Evolutionary conservation across 2,113 vertebrate genomes (phyloP).

Genomic region (Hydropotes inermis): DNA sequence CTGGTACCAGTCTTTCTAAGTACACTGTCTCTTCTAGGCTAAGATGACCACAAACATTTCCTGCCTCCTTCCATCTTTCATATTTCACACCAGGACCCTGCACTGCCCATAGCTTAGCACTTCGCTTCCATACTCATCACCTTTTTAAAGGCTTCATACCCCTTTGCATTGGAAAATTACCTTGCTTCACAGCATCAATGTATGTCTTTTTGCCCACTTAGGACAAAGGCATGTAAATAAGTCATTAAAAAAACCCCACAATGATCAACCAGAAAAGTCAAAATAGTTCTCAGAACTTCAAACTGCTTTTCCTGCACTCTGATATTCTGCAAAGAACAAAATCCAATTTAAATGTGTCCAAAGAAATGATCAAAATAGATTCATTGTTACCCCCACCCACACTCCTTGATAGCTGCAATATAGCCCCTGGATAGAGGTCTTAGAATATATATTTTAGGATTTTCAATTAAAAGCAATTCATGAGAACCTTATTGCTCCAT

Average conservation of each 20-base stretch:
- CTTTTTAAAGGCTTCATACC: neutral
- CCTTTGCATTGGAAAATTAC: neutral
- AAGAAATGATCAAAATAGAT: neutral
- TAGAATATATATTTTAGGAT: slow-evolving; percentile 2
- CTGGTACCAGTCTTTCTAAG: neutral
- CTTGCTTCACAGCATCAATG: neutral
- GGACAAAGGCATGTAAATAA: neutral
- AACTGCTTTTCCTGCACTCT: neutral
- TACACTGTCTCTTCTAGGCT: neutral
- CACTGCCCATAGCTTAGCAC: neutral
- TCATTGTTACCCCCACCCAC: neutral
- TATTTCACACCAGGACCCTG: rapidly evolving
- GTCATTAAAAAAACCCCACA: neutral
- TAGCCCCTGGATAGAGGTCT: neutral
- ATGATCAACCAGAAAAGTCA: neutral
- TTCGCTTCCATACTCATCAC: neutral
- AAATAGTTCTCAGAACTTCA: neutral
- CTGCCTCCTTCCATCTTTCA: neutral
- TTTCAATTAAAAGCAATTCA: neutral
- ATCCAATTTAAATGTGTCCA: neutral
- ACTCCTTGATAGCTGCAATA: neutral
- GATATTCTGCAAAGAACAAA: slow-evolving; percentile 19
- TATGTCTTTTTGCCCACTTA: neutral
- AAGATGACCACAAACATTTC: rapidly evolving
- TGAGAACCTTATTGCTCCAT: neutral